These are phyloP conservation scores for Aethes cnicana DNA, from an alignment of 2,888 invertebrate species.

Conservation along the genomic window DNA sequence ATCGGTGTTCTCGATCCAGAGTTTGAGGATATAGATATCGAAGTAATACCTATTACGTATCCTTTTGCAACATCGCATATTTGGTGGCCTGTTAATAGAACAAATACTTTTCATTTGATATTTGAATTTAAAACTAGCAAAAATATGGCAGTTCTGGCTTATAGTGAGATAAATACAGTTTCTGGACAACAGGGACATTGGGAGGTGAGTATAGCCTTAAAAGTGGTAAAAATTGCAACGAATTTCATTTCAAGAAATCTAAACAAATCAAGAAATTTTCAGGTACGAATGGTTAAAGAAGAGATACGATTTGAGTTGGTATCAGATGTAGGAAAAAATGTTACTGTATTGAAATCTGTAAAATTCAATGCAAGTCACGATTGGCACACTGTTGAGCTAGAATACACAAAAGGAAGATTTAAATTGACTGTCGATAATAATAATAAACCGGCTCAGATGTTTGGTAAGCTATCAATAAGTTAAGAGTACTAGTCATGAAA, in stretches of 20 bases:
- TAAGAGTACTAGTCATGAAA: not conserved
- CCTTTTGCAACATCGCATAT: constrained; percentile 95
- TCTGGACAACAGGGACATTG: constrained; percentile 91
- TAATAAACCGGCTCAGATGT: constrained; percentile 86
- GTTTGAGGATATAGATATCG: constrained; percentile 91
- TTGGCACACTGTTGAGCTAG: constrained; percentile 92
- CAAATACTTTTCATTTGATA: constrained; percentile 87
- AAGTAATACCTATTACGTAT: constrained; percentile 94
- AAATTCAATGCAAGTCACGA: constrained; percentile 90
- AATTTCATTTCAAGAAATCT: not conserved
- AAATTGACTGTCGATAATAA: constrained; percentile 89
- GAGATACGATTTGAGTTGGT: constrained; percentile 92
- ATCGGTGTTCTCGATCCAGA: constrained; percentile 91
- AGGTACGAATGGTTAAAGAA: constrained; percentile 91
- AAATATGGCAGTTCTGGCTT: constrained; percentile 92
- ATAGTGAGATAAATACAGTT: constrained; percentile 86
- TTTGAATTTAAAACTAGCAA: constrained; percentile 94
- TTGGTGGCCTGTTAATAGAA: constrained; percentile 92
- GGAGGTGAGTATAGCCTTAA: constrained; percentile 86
- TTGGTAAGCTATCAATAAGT: constrained; percentile 64
- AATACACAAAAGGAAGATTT: constrained; percentile 88
- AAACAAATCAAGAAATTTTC: constrained; percentile 26
- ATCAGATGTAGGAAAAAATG: constrained; percentile 88
- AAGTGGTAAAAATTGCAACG: not conserved
- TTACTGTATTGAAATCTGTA: constrained; percentile 89